These are phyloP conservation scores for Drosophila burlai DNA, from an alignment of 1,140 invertebrate species.

Conservation along the genomic window DNA sequence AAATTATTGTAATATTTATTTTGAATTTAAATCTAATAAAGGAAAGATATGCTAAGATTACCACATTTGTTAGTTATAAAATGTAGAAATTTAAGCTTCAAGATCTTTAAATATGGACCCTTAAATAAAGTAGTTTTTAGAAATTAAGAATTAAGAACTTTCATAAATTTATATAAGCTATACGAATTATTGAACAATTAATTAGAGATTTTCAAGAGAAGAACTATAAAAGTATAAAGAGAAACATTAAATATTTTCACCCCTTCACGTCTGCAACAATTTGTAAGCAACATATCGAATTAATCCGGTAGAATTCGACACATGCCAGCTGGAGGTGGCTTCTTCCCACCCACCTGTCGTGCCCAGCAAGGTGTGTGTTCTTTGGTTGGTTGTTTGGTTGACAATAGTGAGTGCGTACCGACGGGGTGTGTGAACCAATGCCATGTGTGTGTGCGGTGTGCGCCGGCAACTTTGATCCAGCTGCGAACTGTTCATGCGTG, in stretches of 20 bases:
- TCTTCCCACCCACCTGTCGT: neutral
- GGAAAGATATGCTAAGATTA: too few relatives aligned
- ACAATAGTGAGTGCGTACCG: conserved; percentile 7
- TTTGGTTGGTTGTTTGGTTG: conserved; percentile 9
- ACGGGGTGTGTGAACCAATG: conserved; percentile 58
- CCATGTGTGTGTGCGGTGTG: conserved; percentile 50
- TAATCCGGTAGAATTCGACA: conserved; percentile 25
- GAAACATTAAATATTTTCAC: too few relatives aligned
- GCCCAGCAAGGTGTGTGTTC: conserved; percentile 11
- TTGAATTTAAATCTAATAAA: neutral
- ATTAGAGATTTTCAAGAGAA: neutral
- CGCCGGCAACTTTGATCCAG: conserved; percentile 57
- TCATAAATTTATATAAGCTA: neutral
- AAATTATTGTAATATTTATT: neutral
- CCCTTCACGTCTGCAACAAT: neutral
- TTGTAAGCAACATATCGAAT: conserved; percentile 24
- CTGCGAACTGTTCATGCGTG: conserved; percentile 68
- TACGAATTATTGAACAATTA: neutral
- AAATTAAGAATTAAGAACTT: too few relatives aligned
- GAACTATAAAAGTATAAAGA: neutral
- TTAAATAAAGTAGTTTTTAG: neutral
- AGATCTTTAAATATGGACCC: too few relatives aligned
- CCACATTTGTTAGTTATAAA: neutral
- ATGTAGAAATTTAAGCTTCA: neutral
- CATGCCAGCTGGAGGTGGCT: neutral